Base-by-base conservation (phyloP, 2,888 invertebrate genomes). In the Cepaea hortensis region DNA sequence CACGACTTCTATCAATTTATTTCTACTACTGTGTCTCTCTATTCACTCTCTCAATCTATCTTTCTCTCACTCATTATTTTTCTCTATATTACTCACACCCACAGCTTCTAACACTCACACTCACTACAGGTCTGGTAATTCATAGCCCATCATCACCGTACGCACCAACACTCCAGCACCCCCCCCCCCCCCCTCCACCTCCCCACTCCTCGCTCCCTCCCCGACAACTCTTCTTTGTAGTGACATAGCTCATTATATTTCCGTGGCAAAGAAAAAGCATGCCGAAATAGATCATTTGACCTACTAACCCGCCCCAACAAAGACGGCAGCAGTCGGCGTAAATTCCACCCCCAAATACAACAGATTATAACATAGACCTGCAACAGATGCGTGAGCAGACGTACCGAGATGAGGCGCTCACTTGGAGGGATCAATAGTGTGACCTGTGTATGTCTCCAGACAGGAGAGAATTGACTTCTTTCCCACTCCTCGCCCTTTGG, bases 351-450 rank as follows among this genome's bases (percentile, higher is more conserved):
- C 6, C 50, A 77, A 55, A 61, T 77, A 61, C 77, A 61, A 55
- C 55, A 61, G 55, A 77, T 77, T 77, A 77, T n/a, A 61, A 61
- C 55, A 77, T 77, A 77, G 77, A 77, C 77, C 20, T 77, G 61
- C 55, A 55, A 55, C 77, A n/a, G 61, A 55, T 61, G 23, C 55
- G 48, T 48, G 20, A 77, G 77, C 77, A 61, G 23, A 20, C 77
- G 13, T 20, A 7, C 13, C 50, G 55, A 77, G 55, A 55, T 55
- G n/a, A 77, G 15, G 77, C 50, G 55, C 77, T 77, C 55, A 11
- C 61, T 55, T 55, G 61, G 55, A 55, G 55, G 48, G 48, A 77
- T 77, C 77, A 55, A 77, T 77, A 6, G 11, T 9, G 55, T 55
- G 77, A 77, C 55, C 55, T 61, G 77, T 77, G 48, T 55, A 61